A percentile compares a stretch with the other conserved stretches of the same genome.
These are phyloP conservation scores for Pantherophis guttatus DNA, from an alignment of 2,113 vertebrate genomes.

Conservation along the genomic window DNA sequence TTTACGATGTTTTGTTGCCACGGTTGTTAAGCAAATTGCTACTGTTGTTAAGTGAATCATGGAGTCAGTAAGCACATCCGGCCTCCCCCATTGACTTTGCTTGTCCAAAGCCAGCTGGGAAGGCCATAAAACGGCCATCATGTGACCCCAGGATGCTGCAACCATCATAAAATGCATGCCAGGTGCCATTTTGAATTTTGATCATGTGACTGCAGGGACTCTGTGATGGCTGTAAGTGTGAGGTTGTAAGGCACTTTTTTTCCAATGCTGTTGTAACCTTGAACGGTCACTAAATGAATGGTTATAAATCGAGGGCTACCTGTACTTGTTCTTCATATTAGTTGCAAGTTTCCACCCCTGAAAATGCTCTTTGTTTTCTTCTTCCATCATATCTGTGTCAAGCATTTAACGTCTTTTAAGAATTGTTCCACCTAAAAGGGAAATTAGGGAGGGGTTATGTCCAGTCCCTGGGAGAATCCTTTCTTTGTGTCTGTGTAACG, in stretches of 20 bases:
- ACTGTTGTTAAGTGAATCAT: background rate
- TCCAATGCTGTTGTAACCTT: background rate
- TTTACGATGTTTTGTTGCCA: background rate
- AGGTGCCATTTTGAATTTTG: background rate
- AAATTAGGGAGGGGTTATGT: background rate
- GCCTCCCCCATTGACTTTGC: background rate
- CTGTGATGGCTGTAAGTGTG: background rate
- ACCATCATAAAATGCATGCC: background rate
- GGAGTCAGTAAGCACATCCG: background rate
- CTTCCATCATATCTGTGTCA: background rate
- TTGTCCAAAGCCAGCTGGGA: background rate
- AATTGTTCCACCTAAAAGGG: background rate
- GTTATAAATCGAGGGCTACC: background rate
- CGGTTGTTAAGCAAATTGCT: background rate
- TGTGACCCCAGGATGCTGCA: background rate
- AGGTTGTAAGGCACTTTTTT: background rate
- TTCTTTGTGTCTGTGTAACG: background rate
- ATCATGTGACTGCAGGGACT: background rate
- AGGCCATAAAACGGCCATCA: background rate
- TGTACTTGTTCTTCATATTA: background rate
- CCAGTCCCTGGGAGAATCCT: background rate
- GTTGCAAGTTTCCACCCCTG: background rate
- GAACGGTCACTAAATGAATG: background rate
- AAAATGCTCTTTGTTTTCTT: background rate
- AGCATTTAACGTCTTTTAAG: background rate